These are phyloP conservation scores for Lasioglossum figueresi DNA, from an alignment of 2,888 invertebrate species.

Conservation along the genomic window DNA sequence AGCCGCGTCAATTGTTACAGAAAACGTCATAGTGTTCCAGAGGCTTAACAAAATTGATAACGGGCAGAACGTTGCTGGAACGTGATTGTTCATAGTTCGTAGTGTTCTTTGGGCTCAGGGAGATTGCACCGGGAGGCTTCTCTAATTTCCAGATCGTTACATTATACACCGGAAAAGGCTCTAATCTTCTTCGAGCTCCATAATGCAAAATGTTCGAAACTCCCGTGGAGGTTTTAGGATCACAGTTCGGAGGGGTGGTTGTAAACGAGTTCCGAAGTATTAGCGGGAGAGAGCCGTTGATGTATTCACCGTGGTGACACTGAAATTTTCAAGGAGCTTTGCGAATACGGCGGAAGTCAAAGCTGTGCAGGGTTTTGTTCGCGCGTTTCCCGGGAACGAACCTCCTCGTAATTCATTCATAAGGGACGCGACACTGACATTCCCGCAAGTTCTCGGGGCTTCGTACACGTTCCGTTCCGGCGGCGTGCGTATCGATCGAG, in stretches of 20 bases:
- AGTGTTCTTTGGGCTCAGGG: not conserved
- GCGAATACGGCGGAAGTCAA: constrained; percentile 7
- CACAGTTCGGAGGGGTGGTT: not conserved
- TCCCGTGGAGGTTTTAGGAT: not conserved
- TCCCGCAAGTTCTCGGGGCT: not conserved
- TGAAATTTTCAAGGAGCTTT: not conserved
- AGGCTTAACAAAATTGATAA: not conserved
- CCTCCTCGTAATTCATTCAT: not conserved
- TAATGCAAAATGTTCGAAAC: constrained; percentile 6
- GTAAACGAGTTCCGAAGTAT: constrained; percentile 3
- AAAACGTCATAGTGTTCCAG: not conserved
- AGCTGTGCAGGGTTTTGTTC: constrained; percentile 8
- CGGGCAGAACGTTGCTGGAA: not conserved
- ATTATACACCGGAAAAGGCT: not conserved
- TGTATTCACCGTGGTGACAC: not conserved
- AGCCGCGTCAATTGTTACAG: too few species aligned
- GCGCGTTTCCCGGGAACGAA: not conserved
- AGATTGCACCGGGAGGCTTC: not conserved
- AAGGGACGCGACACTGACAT: constrained; percentile 5
- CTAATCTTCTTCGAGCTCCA: constrained; percentile 4
- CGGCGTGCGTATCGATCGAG: not conserved
- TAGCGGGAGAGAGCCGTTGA: not conserved
- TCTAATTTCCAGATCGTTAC: not conserved
- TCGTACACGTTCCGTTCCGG: not conserved
- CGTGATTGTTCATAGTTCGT: not conserved